A percentile compares a stretch with the other conserved stretches of the same genome.
Conservation (phyloP, 2,888 invertebrate species). For the Polymixis lichenea region DNA sequence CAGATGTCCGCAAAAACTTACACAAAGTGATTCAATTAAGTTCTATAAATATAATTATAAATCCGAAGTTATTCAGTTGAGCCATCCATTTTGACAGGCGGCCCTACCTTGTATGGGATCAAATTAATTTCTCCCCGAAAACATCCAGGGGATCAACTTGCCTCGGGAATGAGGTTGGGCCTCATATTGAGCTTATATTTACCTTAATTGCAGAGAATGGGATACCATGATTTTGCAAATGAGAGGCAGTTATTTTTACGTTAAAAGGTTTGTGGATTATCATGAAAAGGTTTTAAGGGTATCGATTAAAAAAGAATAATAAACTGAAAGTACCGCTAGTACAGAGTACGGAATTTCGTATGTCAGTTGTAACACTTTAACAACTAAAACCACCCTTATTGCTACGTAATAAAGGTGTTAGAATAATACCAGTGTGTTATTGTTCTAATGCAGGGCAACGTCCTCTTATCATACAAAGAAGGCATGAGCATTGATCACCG, state of each 20-base stretch:
- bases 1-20: background rate
- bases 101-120: constrained; percentile 26
- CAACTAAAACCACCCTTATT: background rate
- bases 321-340: background rate
- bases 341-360: background rate
- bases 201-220: constrained; percentile 35
- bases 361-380: background rate
- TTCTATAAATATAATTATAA: constrained; percentile 1
- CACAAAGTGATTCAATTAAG: constrained; percentile 11
- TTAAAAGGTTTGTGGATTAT: background rate
- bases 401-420: background rate
- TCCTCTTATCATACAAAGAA: too few relatives aligned
- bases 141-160: constrained; percentile 29
- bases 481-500: too few relatives aligned
- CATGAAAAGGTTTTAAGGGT: background rate
- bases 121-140: constrained; percentile 55
- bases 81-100: constrained; percentile 27
- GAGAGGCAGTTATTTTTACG: constrained; percentile 9
- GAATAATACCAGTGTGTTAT: background rate
- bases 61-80: constrained; percentile 12
- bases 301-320: background rate
- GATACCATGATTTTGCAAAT: constrained; percentile 29
- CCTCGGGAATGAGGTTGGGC: constrained; percentile 39
- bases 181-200: constrained; percentile 30
- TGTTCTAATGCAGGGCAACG: too few relatives aligned